These are phyloP conservation scores for Folsomia manolachei DNA, from an alignment of 2,888 invertebrate species.

Conservation along the genomic window DNA sequence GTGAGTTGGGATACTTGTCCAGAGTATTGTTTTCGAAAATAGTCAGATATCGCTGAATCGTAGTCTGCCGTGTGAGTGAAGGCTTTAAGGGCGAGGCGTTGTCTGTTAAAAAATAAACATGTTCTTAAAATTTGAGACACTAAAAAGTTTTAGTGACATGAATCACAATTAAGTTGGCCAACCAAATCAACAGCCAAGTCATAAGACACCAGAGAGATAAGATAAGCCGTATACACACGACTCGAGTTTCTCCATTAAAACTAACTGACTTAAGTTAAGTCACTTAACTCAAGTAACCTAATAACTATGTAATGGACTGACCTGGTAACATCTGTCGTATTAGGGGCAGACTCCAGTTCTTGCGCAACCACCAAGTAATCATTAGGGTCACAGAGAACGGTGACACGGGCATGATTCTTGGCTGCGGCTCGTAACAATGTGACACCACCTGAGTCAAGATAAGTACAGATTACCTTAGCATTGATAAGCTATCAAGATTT, in stretches of 20 bases:
- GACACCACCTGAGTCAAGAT: slow-evolving; percentile 68
- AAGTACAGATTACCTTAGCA: no score
- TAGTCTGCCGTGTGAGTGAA: slow-evolving; percentile 95
- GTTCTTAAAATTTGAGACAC: background rate
- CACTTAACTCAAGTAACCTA: background rate
- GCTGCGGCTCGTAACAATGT: slow-evolving; percentile 92
- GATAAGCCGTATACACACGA: background rate
- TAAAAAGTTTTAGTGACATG: no score
- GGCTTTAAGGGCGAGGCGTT: slow-evolving; percentile 81
- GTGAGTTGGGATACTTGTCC: slow-evolving; percentile 73
- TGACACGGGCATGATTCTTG: slow-evolving; percentile 92
- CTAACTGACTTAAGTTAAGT: no score
- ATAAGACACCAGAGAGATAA: background rate
- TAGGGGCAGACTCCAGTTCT: slow-evolving; percentile 65
- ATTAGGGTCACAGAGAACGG: slow-evolving; percentile 83
- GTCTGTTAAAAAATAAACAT: slow-evolving; percentile 58
- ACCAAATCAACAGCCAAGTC: background rate
- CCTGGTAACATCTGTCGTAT: slow-evolving; percentile 70
- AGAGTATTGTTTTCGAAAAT: slow-evolving; percentile 88
- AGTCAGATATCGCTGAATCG: slow-evolving; percentile 90
- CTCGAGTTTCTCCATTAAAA: no score
- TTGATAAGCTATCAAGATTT: no score
- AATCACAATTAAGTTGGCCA: background rate
- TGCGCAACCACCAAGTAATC: slow-evolving; percentile 77
- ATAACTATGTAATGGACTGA: no score